Percentiles rank a stretch among this genome's conserved stretches.
phyloP scores from a whole-genome alignment of 2,888 invertebrate genomes.

The Petrophora chlorosata region DNA sequence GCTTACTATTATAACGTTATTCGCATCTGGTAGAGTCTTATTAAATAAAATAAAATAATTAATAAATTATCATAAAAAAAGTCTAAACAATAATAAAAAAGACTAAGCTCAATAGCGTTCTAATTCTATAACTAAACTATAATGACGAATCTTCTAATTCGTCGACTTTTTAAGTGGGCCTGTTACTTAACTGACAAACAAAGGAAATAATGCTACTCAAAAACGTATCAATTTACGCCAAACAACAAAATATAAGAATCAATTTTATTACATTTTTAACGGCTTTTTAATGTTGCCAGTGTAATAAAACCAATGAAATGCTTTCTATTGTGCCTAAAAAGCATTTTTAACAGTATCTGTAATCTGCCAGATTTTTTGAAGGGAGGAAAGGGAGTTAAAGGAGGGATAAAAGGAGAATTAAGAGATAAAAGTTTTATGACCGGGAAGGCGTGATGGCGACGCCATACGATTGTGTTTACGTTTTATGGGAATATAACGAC shows the following conservation, averaged over 20 bases:
- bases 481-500: slow-evolving; percentile 60
- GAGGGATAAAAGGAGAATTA: slow-evolving; percentile 57
- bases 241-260: slow-evolving; percentile 8
- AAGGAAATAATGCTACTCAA: slow-evolving; percentile 9
- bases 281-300: slow-evolving; percentile 30
- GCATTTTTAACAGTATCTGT: slow-evolving; percentile 23
- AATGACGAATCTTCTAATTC: too few species aligned
- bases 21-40: too few species aligned
- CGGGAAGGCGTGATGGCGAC: slow-evolving; percentile 52
- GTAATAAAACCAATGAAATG: slow-evolving; percentile 34
- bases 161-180: too few species aligned
- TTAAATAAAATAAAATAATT: too few species aligned
- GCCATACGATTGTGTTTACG: slow-evolving; percentile 43
- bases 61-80: too few species aligned
- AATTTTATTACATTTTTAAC: slow-evolving; percentile 10
- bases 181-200: background rate
- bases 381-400: slow-evolving; percentile 36
- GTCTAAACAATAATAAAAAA: too few species aligned
- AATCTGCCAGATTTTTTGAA: slow-evolving; percentile 26
- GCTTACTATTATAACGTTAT: too few species aligned
- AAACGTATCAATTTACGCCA: slow-evolving; percentile 18
- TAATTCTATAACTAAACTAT: too few species aligned
- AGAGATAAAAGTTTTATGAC: slow-evolving; percentile 80
- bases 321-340: slow-evolving; percentile 27
- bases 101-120: too few species aligned